phyloP scores from a whole-genome alignment of 2,888 invertebrate genomes.

The Agrochola lychnidis region DNA sequence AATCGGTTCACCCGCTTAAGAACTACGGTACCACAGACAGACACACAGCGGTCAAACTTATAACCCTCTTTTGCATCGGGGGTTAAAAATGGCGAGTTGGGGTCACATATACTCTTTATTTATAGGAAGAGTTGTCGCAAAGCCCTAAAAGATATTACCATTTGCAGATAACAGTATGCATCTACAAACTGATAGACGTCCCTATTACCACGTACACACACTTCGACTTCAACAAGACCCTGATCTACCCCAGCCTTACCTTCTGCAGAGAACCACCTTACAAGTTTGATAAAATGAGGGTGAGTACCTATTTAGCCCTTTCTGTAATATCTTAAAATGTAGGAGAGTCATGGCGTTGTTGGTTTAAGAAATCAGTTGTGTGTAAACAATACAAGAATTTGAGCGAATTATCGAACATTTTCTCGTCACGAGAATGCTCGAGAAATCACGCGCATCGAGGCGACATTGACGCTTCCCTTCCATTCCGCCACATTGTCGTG shows the following conservation, averaged over 20 bases:
- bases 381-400: background rate
- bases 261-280: constrained; percentile 93
- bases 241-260: constrained; percentile 93
- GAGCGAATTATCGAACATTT: background rate
- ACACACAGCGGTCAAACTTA: no score
- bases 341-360: no score
- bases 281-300: constrained; percentile 89
- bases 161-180: constrained; percentile 90
- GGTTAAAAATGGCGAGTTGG: background rate
- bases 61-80: no score
- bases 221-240: constrained; percentile 92
- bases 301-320: constrained; percentile 72
- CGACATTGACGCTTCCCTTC: background rate
- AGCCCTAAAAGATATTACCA: background rate
- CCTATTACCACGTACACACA: constrained; percentile 93
- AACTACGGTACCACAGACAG: no score
- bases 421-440: background rate
- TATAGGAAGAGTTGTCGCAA: background rate
- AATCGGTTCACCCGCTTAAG: no score
- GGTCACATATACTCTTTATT: background rate
- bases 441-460: background rate
- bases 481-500: background rate
- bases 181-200: constrained; percentile 90
- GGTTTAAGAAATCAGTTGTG: background rate
- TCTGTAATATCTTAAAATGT: background rate